Base-by-base conservation (phyloP, 53 echinoderm and acorn worm species). In the Actinopyga echinites region DNA sequence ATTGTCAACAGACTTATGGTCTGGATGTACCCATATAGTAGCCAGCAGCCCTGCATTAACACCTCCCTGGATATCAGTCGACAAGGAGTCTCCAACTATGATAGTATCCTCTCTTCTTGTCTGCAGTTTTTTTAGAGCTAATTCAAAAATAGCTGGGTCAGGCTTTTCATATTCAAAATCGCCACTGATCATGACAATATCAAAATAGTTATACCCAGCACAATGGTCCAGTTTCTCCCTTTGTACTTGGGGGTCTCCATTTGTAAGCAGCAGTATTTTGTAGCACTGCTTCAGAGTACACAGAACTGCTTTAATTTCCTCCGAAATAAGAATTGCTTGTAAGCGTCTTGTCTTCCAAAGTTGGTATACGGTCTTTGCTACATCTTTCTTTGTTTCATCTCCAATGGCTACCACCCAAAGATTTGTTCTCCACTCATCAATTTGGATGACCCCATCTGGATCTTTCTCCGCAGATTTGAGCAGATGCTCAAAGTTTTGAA, bases 21-120 rank as follows among this genome's bases (percentile, higher is more conserved):
- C 57, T 35, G 93, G 91, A 82, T 90, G 80, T 75, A 97, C 86
- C 94, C 93, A 97, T 24, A 97, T 89, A 12, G 93, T 93, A 28
- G 91, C 93, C 53, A 83, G 42, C 53, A 89, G 82, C 13, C 65
- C 79, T 1, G 94, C 92, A 64, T 97, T 94, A 3, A 92, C 53
- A 12, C 93, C 97, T 33, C 97, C 97, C 66, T 92, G 93, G 49
- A 97, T 97, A 67, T 97, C 97, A n/a, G 97, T 94, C 56, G 78
- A 86, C 42, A 91, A 83, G 44, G 90, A 92, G 69, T 97, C 97
- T 37, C 97, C 97, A 3, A 97, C 88, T 90, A 97, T 90, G 54
- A 97, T 78, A 82, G 93, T 94, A 54, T 92, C 84, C 20, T 86
- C 69, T 1, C 86, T 57, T 15, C 77, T 54, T 49, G 87, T 86